Conservation (phyloP, 2,888 invertebrate species). For the Meteorus colon region DNA sequence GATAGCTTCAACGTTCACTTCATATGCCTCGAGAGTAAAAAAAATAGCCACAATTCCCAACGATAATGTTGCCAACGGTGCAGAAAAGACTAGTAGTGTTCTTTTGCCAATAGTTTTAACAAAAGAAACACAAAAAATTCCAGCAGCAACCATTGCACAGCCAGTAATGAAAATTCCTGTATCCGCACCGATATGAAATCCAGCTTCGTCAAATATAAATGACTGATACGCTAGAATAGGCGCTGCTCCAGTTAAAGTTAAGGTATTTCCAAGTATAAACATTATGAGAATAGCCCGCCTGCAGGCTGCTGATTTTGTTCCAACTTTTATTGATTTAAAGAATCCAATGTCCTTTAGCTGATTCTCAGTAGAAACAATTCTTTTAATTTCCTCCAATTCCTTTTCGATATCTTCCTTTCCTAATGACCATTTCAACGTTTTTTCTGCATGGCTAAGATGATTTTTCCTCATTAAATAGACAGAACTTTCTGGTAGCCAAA, state of each 20-base stretch:
- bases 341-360: slow-evolving; percentile 47
- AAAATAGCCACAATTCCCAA: slow-evolving; percentile 61
- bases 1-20: slow-evolving; percentile 58
- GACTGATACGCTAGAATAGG: slow-evolving; percentile 69
- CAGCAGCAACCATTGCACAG: slow-evolving; percentile 63
- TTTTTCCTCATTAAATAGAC: slow-evolving; percentile 67
- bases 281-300: slow-evolving; percentile 63
- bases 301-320: slow-evolving; percentile 55
- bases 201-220: slow-evolving; percentile 64
- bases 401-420: slow-evolving; percentile 65
- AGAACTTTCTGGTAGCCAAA: slow-evolving; percentile 70
- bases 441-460: slow-evolving; percentile 61
- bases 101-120: slow-evolving; percentile 67
- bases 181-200: slow-evolving; percentile 63
- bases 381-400: slow-evolving; percentile 68
- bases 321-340: slow-evolving; percentile 49
- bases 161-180: slow-evolving; percentile 65
- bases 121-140: slow-evolving; percentile 62
- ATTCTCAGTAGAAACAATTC: slow-evolving; percentile 64
- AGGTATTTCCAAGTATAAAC: slow-evolving; percentile 61
- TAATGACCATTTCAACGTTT: slow-evolving; percentile 66
- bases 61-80: slow-evolving; percentile 61
- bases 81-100: slow-evolving; percentile 60
- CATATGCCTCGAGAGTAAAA: slow-evolving; percentile 59
- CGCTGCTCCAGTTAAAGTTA: slow-evolving; percentile 66